A percentile compares a stretch with the other conserved stretches of the same genome.
Evolutionary conservation across 2,113 vertebrate species (phyloP).

Genomic region (Psammodynastes pulverulentus): DNA sequence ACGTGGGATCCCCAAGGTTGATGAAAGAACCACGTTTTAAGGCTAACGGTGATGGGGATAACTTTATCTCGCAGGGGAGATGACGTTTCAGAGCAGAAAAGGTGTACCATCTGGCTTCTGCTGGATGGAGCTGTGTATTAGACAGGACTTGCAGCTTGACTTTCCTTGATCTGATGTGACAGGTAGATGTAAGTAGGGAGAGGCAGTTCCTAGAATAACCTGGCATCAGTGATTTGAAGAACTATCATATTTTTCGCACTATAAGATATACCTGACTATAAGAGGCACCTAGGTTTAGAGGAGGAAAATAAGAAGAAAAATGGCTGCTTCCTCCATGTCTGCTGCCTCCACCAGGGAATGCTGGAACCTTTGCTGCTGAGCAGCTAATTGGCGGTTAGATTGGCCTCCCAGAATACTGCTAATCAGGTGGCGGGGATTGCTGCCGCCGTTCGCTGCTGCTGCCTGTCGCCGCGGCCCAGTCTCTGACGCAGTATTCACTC

Average conservation of each 20-base stretch:
- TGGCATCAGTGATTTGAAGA: background rate
- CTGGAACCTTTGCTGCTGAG: too few species aligned
- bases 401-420: too few species aligned
- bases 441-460: too few species aligned
- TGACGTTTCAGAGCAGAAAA: background rate
- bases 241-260: background rate
- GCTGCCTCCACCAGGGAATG: too few species aligned
- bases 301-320: too few species aligned
- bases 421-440: too few species aligned
- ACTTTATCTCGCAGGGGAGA: background rate
- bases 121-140: background rate
- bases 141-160: background rate
- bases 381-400: too few species aligned
- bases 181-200: background rate
- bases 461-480: too few species aligned
- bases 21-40: background rate
- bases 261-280: too few species aligned
- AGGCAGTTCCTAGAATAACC: background rate
- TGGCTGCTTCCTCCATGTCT: too few species aligned
- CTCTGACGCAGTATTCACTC: too few species aligned
- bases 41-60: background rate
- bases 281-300: too few species aligned
- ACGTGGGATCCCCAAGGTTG: background rate
- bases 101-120: background rate
- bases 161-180: background rate